Evolutionary conservation across 2,888 invertebrate species (phyloP), one percentile per base, ranked within the genome.

Genomic region (Nomada ruficornis): DNA sequence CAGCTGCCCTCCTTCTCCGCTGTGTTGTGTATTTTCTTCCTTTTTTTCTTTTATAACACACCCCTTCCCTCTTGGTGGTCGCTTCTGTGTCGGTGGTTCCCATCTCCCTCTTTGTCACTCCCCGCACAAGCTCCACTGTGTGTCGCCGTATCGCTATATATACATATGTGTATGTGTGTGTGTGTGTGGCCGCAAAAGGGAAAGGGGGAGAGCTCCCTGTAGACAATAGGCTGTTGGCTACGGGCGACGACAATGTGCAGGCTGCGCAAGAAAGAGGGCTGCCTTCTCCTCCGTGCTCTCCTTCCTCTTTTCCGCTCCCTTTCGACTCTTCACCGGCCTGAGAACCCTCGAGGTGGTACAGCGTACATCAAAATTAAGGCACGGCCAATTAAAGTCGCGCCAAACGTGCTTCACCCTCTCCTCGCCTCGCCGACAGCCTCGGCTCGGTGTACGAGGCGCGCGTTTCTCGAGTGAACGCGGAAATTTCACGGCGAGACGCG

Each of bases 161-260:
- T 9, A n/a, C 36, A 11, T 23, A 20, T 54, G 23, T 44, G 9
- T 15, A 9, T n/a, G 18, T 23, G 47, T 83, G 60, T 70, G 52
- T 73, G 36, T 74, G 68, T 82, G 83, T 79, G 86, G 86, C 81
- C 87, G 82, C 85, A 88, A 86, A 86, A 88, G 87, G 86, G 85
- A 85, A 86, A 80, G 81, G 85, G 86, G 74, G 74, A 72, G 81
- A 86, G 80, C 86, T 62, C 79, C 74, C 76, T 59, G 85, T 88
- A 91, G 89, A 91, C 91, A 92, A 92, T 91, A 90, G 91, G 86
- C 89, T 88, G 90, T 91, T 91, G 91, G 90, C 90, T 91, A 91
- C 91, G 90, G 90, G 89, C 90, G 90, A 91, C 90, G 90, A 90
- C 90, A 91, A 92, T 91, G 90, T 86, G 87, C 83, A 70, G 83